phyloP scores from a whole-genome alignment of 2,888 invertebrate genomes.

The Drosophila fungiperda region DNA sequence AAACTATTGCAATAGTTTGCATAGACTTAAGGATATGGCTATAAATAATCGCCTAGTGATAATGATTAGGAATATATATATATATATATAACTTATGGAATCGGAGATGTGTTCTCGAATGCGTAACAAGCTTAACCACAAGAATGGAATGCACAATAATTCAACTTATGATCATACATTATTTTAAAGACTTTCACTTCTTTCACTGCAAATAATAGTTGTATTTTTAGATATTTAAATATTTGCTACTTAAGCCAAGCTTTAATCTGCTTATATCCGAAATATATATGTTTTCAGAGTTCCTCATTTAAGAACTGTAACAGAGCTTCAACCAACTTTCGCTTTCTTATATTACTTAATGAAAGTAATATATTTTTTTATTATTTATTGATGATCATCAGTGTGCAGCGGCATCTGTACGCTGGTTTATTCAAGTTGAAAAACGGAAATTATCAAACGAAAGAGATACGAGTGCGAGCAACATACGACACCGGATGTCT shows the following conservation, averaged over 20 bases:
- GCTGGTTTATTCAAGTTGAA: slow-evolving; percentile 64
- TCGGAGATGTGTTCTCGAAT: too few species aligned
- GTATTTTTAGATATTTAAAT: neutral
- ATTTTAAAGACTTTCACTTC: too few species aligned
- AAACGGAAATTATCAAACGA: slow-evolving; percentile 79
- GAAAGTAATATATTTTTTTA: neutral
- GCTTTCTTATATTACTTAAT: neutral
- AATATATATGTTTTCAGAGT: neutral
- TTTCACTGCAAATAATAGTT: neutral
- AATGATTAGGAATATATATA: too few species aligned
- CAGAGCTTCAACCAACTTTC: neutral
- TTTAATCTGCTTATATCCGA: neutral
- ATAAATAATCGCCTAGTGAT: too few species aligned
- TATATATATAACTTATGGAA: too few species aligned
- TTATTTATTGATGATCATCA: slow-evolving; percentile 16
- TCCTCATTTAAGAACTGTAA: neutral
- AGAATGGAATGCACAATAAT: too few species aligned
- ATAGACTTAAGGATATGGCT: too few species aligned
- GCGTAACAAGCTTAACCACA: too few species aligned
- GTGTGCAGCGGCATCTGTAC: slow-evolving; percentile 50
- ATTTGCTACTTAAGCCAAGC: neutral
- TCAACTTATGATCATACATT: too few species aligned
- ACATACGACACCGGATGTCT: slow-evolving; percentile 80
- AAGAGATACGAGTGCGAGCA: slow-evolving; percentile 68
- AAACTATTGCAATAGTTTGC: too few species aligned